These are phyloP conservation scores for Tiaroga cobitis DNA, from an alignment of 2,797 vertebrate species.

Conservation along the genomic window DNA sequence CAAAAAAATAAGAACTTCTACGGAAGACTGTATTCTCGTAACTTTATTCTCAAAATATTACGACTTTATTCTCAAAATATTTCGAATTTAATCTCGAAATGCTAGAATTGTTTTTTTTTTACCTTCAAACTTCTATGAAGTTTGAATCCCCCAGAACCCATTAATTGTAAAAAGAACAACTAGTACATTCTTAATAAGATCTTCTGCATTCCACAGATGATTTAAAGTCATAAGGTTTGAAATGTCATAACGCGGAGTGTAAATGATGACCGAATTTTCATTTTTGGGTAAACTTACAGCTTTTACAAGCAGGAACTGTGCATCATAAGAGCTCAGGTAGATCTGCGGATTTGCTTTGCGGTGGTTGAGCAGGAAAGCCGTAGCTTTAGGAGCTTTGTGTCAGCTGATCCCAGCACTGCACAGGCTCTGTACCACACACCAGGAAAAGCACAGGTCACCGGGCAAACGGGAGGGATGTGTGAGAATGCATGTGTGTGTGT, in stretches of 20 bases:
- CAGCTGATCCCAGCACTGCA: slow-evolving; percentile 44
- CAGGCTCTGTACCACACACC: slow-evolving; percentile 32
- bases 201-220: not conserved
- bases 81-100: too few relatives aligned
- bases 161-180: not conserved
- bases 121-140: too few relatives aligned
- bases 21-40: too few relatives aligned
- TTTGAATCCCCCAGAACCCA: not conserved
- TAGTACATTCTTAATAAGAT: not conserved
- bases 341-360: slow-evolving; percentile 44
- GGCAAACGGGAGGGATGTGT: not conserved
- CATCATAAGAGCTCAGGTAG: slow-evolving; percentile 43
- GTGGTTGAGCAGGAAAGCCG: slow-evolving; percentile 52
- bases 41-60: too few relatives aligned
- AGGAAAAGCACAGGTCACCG: slow-evolving; percentile 41
- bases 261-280: not conserved
- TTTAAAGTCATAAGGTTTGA: not conserved
- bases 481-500: not conserved
- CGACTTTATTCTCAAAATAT: too few relatives aligned
- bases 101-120: too few relatives aligned
- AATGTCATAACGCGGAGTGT: not conserved
- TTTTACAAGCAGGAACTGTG: slow-evolving; percentile 1
- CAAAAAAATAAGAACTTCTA: too few relatives aligned
- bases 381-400: slow-evolving; percentile 57
- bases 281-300: slow-evolving; percentile 16